Conservation (phyloP, 2,797 vertebrate species). For the Otolemur crassicaudatus region DNA sequence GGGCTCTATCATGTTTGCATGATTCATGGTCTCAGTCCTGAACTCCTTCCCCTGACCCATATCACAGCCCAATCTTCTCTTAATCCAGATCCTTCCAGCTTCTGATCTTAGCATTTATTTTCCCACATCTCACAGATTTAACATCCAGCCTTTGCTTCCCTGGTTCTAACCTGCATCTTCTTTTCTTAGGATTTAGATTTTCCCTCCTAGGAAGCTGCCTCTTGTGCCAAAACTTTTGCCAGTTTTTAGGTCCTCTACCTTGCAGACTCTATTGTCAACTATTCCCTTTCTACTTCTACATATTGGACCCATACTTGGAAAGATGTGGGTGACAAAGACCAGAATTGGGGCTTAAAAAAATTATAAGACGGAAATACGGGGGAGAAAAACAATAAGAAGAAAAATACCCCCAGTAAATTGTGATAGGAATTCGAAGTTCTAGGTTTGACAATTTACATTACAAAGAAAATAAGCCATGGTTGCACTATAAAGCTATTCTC, state of each 20-base stretch:
- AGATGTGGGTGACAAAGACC: not conserved
- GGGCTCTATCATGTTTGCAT: not conserved
- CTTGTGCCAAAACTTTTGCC: not conserved
- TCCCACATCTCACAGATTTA: not conserved
- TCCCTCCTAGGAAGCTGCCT: not conserved
- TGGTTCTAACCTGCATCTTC: not conserved
- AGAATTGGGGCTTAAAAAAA: conserved; percentile 33
- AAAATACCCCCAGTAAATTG: conserved; percentile 30
- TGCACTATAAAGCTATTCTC: not conserved
- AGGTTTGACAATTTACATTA: not conserved
- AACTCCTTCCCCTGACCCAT: conserved; percentile 36
- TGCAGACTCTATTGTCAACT: not conserved
- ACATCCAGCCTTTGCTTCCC: not conserved
- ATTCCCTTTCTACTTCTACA: not conserved
- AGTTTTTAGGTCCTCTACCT: not conserved
- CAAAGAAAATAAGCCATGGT: not conserved
- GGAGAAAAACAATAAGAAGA: not conserved
- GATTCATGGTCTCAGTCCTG: not conserved
- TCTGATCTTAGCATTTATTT: conserved; percentile 48
- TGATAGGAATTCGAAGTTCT: not conserved
- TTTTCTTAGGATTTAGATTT: not conserved
- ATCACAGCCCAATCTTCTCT: conserved; percentile 14
- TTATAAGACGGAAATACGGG: not conserved
- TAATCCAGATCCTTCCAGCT: conserved; percentile 29
- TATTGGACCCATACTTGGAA: not conserved